Base-by-base conservation (phyloP, 2,113 vertebrate species). In the Thryonomys swinderianus region DNA sequence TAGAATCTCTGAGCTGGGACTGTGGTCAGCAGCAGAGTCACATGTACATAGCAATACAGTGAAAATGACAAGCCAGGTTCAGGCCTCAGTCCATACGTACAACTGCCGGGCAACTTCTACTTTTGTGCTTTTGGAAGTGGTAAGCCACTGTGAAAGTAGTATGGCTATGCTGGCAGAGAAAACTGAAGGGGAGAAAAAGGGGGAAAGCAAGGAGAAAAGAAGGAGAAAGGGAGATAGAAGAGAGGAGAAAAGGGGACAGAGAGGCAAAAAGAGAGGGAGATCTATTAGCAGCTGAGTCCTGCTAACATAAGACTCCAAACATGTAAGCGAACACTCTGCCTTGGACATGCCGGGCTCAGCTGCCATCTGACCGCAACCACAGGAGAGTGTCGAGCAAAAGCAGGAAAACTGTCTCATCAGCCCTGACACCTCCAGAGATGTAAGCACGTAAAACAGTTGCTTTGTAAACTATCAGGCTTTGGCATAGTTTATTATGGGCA, bases 381-480 rank as follows among this genome's bases (percentile, higher is more conserved):
- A 82, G 78, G 40, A 85, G 34, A 51, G 17, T 85, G 73, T 67
- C 83, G 90, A 88, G 66, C 37, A 96, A 95, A 92, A 57, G 37
- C 42, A 67, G 79, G 64, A 86, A 48, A 88, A 92, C 37, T 61
- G 53, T 40, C 76, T 55, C 73, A 78, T 69, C 37, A 74, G 64
- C 13, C 45, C 30, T 66, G 25, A 66, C 32, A 84, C n/a, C 40
- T 53, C 73, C 64, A 66, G 66, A 85, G 80, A 3, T 67, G 62
- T 67, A 80, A 84, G 67, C 85, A 90, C 94, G 71, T 83, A 87
- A 81, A 95, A 80, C n/a, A 14, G 81, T 8, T 84, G 95, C 62
- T 78, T 95, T 93, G 69, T 67, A 95, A 92, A 57, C 21, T 8
- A 0, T 83, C 64, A 82, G 4, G 1, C 67, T 94, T 85, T 85